Evolutionary conservation across 2,113 vertebrate genomes (phyloP).

Genomic region (Oncorhynchus clarkii): DNA sequence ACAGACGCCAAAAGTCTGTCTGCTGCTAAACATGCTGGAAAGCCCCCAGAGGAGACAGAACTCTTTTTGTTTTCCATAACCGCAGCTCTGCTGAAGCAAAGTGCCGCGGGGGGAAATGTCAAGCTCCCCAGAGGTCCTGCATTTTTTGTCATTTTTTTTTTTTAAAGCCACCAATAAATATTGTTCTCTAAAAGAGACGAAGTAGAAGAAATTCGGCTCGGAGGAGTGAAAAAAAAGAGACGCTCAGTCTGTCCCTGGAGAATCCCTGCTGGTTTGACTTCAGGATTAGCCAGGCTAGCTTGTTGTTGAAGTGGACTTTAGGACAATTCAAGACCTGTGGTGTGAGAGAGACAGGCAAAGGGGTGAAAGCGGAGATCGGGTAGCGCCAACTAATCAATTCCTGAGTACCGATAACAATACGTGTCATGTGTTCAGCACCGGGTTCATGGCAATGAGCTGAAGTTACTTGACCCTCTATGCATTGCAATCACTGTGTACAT

Average conservation of each 20-base stretch:
- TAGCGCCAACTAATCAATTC: background rate
- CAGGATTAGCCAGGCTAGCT: constrained; percentile 22
- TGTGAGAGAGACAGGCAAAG: background rate
- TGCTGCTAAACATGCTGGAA: constrained; percentile 30
- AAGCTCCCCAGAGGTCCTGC: background rate
- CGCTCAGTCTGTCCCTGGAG: constrained; percentile 15
- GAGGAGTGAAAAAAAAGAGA: constrained; percentile 25
- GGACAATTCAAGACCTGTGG: constrained; percentile 21
- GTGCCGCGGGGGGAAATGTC: constrained; percentile 27
- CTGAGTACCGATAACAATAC: background rate
- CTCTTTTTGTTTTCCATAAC: constrained; percentile 44
- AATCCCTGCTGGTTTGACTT: constrained; percentile 26
- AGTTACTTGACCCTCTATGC: too few species aligned
- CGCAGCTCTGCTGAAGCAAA: background rate
- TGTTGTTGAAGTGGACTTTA: constrained; percentile 37
- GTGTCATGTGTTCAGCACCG: too few species aligned
- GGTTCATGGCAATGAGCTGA: too few species aligned
- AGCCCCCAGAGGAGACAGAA: constrained; percentile 46
- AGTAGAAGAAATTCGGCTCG: constrained; percentile 31
- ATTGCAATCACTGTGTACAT: too few species aligned
- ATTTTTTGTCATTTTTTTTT: background rate
- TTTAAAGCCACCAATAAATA: constrained; percentile 12
- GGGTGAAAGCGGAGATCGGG: background rate
- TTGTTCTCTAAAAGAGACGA: constrained; percentile 26
- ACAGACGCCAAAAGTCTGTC: background rate